phyloP scores from a whole-genome alignment of 2,113 vertebrate genomes.

The Benitochromis conjunctus region DNA sequence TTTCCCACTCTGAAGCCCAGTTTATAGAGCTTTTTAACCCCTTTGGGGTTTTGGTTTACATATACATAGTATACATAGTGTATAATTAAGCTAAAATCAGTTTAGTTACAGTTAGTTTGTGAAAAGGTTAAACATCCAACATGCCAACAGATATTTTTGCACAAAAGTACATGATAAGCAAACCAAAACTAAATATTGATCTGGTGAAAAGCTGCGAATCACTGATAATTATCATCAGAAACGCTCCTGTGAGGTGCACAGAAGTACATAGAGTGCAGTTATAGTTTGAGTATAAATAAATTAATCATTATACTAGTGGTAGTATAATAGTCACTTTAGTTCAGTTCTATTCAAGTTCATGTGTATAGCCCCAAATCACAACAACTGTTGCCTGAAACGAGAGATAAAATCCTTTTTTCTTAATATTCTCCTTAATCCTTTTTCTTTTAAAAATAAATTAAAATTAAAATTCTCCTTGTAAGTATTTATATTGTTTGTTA shows the following conservation, averaged over 20 bases:
- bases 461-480: too few species aligned
- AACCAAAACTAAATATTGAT: not conserved
- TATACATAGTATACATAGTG: not conserved
- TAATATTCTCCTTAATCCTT: not conserved
- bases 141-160: not conserved
- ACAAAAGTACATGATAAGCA: not conserved
- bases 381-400: not conserved
- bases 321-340: not conserved
- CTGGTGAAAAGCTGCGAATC: not conserved
- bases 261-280: not conserved
- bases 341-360: not conserved
- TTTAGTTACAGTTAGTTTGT: not conserved
- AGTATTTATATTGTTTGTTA: not conserved
- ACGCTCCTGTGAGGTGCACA: not conserved
- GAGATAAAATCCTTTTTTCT: not conserved
- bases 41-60: not conserved
- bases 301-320: not conserved
- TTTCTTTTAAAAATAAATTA: too few species aligned
- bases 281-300: not conserved
- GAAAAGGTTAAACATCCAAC: not conserved
- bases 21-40: not conserved
- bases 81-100: not conserved
- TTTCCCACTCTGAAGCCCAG: not conserved
- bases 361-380: not conserved
- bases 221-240: not conserved